phyloP scores from a whole-genome alignment of 2,888 invertebrate species.

The Volucella bombylans region DNA sequence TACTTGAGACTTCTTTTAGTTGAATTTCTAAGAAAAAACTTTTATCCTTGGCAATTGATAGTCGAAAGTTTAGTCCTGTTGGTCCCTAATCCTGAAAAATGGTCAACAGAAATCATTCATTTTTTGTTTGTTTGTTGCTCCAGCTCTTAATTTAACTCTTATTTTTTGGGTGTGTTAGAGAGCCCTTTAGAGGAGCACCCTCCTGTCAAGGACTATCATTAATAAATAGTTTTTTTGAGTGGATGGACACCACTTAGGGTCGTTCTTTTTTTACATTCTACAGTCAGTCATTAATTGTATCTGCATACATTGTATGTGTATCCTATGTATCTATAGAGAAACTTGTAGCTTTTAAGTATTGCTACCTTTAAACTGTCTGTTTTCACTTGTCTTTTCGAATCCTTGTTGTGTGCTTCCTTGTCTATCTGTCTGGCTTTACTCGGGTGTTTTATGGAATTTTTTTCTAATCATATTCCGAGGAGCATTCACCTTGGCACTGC shows the following conservation, averaged over 20 bases:
- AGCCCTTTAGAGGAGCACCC: slow-evolving; percentile 30
- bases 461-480: slow-evolving; percentile 15
- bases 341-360: not conserved
- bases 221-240: slow-evolving; percentile 54
- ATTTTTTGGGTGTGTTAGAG: slow-evolving; percentile 7
- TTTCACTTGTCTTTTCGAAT: not conserved
- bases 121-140: slow-evolving; percentile 13
- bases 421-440: not conserved
- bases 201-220: slow-evolving; percentile 48
- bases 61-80: slow-evolving; percentile 29
- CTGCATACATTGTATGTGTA: not conserved
- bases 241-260: slow-evolving; percentile 39
- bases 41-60: slow-evolving; percentile 35
- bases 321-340: not conserved
- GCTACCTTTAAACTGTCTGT: slow-evolving; percentile 4
- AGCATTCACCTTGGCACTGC: slow-evolving; percentile 63
- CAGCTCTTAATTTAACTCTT: slow-evolving; percentile 61
- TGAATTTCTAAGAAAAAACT: slow-evolving; percentile 29
- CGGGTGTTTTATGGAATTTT: slow-evolving; percentile 7
- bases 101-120: slow-evolving; percentile 20
- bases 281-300: slow-evolving; percentile 14
- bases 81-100: slow-evolving; percentile 60
- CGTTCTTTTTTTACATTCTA: not conserved
- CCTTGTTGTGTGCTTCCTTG: too few relatives aligned
- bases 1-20: slow-evolving; percentile 3